Conservation (phyloP, 1,140 invertebrate genomes). For the Lepidurus packardi region DNA sequence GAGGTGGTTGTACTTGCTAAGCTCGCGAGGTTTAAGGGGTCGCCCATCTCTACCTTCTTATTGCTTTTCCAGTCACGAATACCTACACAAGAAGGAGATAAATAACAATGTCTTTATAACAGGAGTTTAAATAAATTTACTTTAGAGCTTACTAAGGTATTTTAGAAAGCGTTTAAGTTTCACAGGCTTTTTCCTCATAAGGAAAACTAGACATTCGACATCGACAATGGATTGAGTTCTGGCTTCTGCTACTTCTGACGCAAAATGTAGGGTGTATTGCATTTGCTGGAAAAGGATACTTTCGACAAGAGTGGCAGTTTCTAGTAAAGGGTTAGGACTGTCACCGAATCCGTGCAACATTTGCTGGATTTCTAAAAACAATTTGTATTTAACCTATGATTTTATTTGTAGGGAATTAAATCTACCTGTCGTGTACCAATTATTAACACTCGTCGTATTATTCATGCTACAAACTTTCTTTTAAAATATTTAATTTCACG, state of each 20-base stretch:
- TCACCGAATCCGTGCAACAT: slow-evolving; percentile 72
- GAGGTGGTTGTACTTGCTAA: background rate
- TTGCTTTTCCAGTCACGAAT: slow-evolving; percentile 27
- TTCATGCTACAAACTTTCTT: too few species aligned
- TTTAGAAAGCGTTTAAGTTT: slow-evolving; percentile 53
- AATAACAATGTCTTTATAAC: background rate
- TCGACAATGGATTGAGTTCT: slow-evolving; percentile 48
- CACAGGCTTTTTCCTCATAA: slow-evolving; percentile 58
- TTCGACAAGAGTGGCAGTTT: slow-evolving; percentile 61
- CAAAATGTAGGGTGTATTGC: slow-evolving; percentile 52
- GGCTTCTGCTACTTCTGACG: slow-evolving; percentile 48
- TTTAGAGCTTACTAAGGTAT: slow-evolving; percentile 53
- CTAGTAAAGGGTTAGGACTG: slow-evolving; percentile 56
- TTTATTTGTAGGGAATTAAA: too few species aligned
- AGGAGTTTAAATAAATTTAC: background rate
- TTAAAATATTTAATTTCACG: too few species aligned
- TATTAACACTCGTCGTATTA: too few species aligned
- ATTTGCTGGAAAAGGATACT: slow-evolving; percentile 60
- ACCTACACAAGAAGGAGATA: background rate
- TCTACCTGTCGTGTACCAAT: too few species aligned
- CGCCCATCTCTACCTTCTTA: slow-evolving; percentile 9
- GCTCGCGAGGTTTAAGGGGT: background rate
- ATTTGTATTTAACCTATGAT: background rate
- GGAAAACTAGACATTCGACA: slow-evolving; percentile 58
- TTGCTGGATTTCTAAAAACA: slow-evolving; percentile 53